Percentiles rank a stretch among this genome's conserved stretches.
These are phyloP conservation scores for Drosophila parabipectinata DNA, from an alignment of 1,140 invertebrate species.

Conservation along the genomic window DNA sequence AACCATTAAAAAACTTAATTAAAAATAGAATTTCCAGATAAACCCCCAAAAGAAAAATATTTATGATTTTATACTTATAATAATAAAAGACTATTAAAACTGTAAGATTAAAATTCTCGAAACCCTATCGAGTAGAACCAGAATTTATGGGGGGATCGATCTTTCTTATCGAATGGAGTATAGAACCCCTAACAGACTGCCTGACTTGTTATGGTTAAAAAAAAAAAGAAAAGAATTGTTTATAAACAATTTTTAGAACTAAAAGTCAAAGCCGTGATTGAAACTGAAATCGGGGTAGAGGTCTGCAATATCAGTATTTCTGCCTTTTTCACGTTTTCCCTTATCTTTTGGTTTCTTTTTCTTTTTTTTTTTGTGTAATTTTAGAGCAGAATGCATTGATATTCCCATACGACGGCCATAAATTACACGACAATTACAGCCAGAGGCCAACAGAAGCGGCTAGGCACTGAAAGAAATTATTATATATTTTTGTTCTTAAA, in stretches of 20 bases:
- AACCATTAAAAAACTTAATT: background rate
- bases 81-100: background rate
- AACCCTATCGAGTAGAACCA: background rate
- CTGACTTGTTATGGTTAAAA: conserved; percentile 15
- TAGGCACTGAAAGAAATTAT: conserved; percentile 32
- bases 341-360: background rate
- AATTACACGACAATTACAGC: conserved; percentile 76
- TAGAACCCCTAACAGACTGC: background rate
- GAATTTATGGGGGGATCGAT: conserved; percentile 34
- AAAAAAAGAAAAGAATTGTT: conserved; percentile 44
- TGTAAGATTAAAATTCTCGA: conserved; percentile 4
- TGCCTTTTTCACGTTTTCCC: background rate
- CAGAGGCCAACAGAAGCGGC: conserved; percentile 40
- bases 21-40: background rate
- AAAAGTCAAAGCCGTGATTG: conserved; percentile 21
- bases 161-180: conserved; percentile 25
- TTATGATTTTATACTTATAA: background rate
- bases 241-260: conserved; percentile 62
- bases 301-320: conserved; percentile 2
- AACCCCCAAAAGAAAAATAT: background rate
- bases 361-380: conserved; percentile 50
- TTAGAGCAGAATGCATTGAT: conserved; percentile 74
- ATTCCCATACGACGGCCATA: conserved; percentile 76
- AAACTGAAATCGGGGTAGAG: conserved; percentile 1
- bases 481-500: too few species aligned